phyloP scores from a whole-genome alignment of 2,888 invertebrate genomes.

The Nephrocerus scutellatus region DNA sequence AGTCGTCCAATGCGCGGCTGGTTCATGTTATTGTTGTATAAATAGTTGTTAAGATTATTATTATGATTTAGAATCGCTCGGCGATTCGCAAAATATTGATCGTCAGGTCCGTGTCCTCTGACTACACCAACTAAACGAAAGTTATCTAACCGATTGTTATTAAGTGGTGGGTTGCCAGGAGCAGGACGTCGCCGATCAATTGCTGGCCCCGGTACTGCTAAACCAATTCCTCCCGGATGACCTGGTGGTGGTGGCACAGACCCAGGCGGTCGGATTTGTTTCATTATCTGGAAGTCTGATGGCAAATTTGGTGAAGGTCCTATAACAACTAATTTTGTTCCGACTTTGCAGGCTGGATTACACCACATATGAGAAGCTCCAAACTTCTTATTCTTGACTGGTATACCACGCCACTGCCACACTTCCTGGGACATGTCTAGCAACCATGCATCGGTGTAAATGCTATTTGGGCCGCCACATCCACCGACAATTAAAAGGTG shows the following conservation, averaged over 20 bases:
- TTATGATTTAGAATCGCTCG: constrained; percentile 41
- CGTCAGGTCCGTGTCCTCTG: constrained; percentile 32
- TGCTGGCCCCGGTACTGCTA: constrained; percentile 24
- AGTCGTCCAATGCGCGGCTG: constrained; percentile 38
- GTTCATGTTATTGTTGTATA: constrained; percentile 32
- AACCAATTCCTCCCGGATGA: constrained; percentile 23
- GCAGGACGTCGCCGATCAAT: constrained; percentile 22
- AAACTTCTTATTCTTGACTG: constrained; percentile 68
- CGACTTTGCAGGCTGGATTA: constrained; percentile 76
- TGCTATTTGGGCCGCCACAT: constrained; percentile 77
- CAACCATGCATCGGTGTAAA: constrained; percentile 87
- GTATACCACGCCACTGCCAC: constrained; percentile 71
- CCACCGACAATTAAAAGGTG: constrained; percentile 79
- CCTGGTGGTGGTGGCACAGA: constrained; percentile 27
- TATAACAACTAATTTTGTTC: constrained; percentile 65
- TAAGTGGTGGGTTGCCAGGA: constrained; percentile 21
- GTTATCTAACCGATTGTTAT: constrained; percentile 25
- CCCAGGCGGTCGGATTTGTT: constrained; percentile 38
- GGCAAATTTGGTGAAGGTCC: constrained; percentile 44
- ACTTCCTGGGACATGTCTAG: constrained; percentile 62
- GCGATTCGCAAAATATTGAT: constrained; percentile 38
- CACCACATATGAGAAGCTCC: constrained; percentile 87
- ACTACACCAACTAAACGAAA: constrained; percentile 31
- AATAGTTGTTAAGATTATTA: constrained; percentile 35
- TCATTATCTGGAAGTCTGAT: constrained; percentile 46